Evolutionary conservation across 1,140 invertebrate species (phyloP), one percentile per base, ranked within the genome.

Genomic region (Drosophila mayri): DNA sequence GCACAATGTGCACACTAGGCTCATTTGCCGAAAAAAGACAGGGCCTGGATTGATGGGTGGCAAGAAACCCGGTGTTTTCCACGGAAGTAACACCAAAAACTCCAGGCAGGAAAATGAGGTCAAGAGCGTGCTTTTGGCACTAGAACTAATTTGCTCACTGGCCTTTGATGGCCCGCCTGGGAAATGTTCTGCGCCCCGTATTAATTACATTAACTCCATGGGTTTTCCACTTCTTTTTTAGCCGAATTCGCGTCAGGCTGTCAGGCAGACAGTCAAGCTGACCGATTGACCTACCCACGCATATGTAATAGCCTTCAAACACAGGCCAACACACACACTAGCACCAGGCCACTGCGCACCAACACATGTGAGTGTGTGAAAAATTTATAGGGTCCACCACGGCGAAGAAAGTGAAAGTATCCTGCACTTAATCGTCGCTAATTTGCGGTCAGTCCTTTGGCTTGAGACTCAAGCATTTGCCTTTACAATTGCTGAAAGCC

Each of bases 241-340:
- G 32, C 25, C 11, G 28, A 18, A 32, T 28, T 50, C 28, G n/a
- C 35, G 18, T 41, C 35, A 22, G 43, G 28, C 30, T 16, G 14
- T 38, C 35, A 8, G 49, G 20, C 49, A 37, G 30, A 16, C 50
- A 52, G 18, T 46, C 28, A 47, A 46, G 49, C 85, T 88, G 81
- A 90, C 81, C 85, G 70, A 90, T 90, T 90, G 85, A 85, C 85
- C 85, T 88, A 88, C 80, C 81, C 85, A 81, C 85, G 73, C 84
- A 88, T 88, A 87, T 88, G 85, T 84, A 87, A 87, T 88, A 78
- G n/a, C 60, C 61, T 55, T 55, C 35, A 55, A 40, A 40, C 35
- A 55, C 14, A 40, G 52, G 52, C 35, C 20, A 55, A 55, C 54
- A 61, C 57, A 59, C 32, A 55, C 55, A 60, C 76, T 64, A 52